phyloP scores from a whole-genome alignment of 30 jellyfish, hydroid and myxozoan genomes.

The Hydractinia echinata region DNA sequence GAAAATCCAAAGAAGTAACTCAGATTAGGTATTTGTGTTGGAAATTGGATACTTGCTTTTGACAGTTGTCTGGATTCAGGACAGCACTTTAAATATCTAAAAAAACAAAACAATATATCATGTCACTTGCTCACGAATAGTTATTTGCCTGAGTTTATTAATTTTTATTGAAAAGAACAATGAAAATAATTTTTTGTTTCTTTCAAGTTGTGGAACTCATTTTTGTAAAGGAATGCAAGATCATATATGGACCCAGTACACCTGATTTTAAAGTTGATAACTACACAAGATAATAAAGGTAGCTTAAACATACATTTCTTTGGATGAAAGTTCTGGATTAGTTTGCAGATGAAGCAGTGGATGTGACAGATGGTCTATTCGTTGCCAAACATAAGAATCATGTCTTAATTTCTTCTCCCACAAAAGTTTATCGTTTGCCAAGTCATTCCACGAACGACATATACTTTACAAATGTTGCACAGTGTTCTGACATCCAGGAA shows the following conservation, averaged over 20 bases:
- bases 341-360: conserved; percentile 68
- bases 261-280: too few species aligned
- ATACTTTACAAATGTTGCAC: conserved; percentile 61
- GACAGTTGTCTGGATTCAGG: conserved; percentile 64
- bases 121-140: neutral
- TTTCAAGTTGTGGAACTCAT: neutral
- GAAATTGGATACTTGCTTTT: conserved; percentile 23
- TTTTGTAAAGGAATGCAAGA: neutral
- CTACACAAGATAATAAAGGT: neutral
- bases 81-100: conserved; percentile 78
- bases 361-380: conserved; percentile 73
- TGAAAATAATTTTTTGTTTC: neutral
- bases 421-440: conserved; percentile 56
- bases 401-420: conserved; percentile 63
- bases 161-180: neutral
- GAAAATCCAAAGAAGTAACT: conserved; percentile 75
- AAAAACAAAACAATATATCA: conserved; percentile 16
- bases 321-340: conserved; percentile 58
- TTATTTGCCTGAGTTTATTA: neutral
- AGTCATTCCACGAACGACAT: conserved; percentile 50
- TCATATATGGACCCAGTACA: too few species aligned
- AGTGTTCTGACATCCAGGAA: conserved; percentile 64
- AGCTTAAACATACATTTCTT: conserved; percentile 72
- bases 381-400: conserved; percentile 68
- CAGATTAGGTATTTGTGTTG: conserved; percentile 55